Percentiles rank a stretch among this genome's conserved stretches.
Conservation (phyloP, 2,888 invertebrate species). For the Luperina testacea region DNA sequence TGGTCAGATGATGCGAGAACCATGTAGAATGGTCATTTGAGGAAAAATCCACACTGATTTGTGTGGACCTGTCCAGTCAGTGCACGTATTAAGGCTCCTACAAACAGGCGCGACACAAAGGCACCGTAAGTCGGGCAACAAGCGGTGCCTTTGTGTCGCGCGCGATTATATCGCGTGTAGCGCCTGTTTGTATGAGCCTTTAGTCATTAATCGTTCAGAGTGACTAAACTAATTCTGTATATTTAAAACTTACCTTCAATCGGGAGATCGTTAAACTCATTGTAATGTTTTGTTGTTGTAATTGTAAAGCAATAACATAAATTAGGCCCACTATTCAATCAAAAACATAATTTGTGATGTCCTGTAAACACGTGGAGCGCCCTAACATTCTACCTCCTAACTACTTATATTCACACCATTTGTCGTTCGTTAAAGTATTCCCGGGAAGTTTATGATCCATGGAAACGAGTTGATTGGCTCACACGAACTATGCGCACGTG, state of each 20-base stretch:
- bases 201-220: background rate
- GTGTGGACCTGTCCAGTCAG: background rate
- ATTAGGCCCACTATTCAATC: background rate
- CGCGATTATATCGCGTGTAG: too few species aligned
- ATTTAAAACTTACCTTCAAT: background rate
- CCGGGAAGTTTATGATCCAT: slow-evolving; percentile 31
- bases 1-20: background rate
- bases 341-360: slow-evolving; percentile 1
- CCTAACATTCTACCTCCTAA: slow-evolving; percentile 19
- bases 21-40: background rate
- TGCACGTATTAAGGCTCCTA: background rate
- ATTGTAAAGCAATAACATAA: background rate
- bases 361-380: slow-evolving; percentile 1
- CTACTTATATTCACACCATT: slow-evolving; percentile 25
- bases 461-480: slow-evolving; percentile 40
- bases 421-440: slow-evolving; percentile 40
- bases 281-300: background rate
- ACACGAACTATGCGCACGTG: slow-evolving; percentile 37
- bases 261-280: background rate
- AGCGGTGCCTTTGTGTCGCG: too few species aligned
- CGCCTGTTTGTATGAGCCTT: too few species aligned
- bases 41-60: background rate
- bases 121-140: too few species aligned
- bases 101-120: too few species aligned
- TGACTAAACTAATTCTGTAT: background rate